Evolutionary conservation across 30 jellyfish, hydroid and myxozoan genomes (phyloP).

Genomic region (Turritopsis dohrnii): DNA sequence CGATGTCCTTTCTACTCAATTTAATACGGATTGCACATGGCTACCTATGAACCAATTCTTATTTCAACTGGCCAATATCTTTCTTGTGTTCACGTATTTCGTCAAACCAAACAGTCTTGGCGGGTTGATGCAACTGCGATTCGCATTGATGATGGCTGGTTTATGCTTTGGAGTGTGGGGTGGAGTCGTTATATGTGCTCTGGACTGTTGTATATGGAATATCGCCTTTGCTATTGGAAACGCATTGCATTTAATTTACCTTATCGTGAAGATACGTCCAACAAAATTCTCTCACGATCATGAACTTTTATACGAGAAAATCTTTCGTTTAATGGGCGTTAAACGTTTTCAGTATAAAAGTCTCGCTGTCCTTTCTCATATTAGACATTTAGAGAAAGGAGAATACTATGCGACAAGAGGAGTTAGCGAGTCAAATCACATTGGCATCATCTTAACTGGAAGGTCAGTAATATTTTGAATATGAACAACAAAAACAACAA

Average conservation of each 20-base stretch:
- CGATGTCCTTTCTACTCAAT: conserved; percentile 1
- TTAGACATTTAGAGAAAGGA: conserved; percentile 22
- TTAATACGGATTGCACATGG: conserved; percentile 26
- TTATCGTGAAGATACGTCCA: conserved; percentile 45
- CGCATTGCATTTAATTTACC: conserved; percentile 33
- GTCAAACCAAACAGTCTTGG: conserved; percentile 28
- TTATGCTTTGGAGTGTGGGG: conserved; percentile 43
- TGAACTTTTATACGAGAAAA: conserved; percentile 43
- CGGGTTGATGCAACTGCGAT: conserved; percentile 28
- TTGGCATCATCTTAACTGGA: conserved; percentile 52
- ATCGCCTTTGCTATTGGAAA: conserved; percentile 30
- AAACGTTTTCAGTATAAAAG: conserved; percentile 55
- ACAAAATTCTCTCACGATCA: conserved; percentile 44
- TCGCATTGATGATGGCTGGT: conserved; percentile 32
- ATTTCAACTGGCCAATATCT: conserved; percentile 38
- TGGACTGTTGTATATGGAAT: conserved; percentile 37
- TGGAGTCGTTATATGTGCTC: conserved; percentile 24
- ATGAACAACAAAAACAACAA: no score
- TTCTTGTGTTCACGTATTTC: conserved; percentile 31
- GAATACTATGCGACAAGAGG: conserved; percentile 51
- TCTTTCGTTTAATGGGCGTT: conserved; percentile 76
- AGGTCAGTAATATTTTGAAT: conserved; percentile 38
- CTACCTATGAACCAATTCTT: conserved; percentile 36
- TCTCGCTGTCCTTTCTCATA: conserved; percentile 29
- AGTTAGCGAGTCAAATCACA: conserved; percentile 29